Evolutionary conservation across 1,140 invertebrate species (phyloP).

Genomic region (Octopus sinensis): DNA sequence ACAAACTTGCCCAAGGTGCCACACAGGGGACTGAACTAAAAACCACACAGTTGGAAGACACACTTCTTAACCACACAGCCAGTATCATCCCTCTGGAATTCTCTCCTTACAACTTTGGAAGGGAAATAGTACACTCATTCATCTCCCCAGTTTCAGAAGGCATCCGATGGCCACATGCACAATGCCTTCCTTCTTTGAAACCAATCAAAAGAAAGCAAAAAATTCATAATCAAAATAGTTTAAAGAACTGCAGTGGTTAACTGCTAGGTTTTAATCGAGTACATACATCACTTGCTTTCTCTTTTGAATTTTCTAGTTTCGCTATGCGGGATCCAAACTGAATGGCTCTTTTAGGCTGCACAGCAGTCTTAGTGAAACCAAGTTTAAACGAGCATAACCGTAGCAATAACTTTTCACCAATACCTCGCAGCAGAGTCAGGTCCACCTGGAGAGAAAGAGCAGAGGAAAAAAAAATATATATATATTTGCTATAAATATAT

Average conservation of each 20-base stretch:
- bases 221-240: not conserved
- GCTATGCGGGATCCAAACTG: conserved; percentile 98
- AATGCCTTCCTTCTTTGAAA: not conserved
- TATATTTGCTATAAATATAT: no score
- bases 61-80: no score
- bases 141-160: no score
- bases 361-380: conserved; percentile 67
- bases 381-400: conserved; percentile 72
- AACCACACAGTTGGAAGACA: no score
- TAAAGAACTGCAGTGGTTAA: not conserved
- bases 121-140: no score
- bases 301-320: conserved; percentile 73
- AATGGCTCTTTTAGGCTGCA: conserved; percentile 84
- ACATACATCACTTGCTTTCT: conserved; percentile 76
- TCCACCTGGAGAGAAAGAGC: conserved; percentile 43
- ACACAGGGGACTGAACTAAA: no score
- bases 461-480: not conserved
- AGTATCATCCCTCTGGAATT: no score
- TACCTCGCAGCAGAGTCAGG: conserved; percentile 65
- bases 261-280: conserved; percentile 30
- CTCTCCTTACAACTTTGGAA: no score
- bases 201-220: not conserved
- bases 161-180: no score
- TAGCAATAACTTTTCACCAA: conserved; percentile 92
- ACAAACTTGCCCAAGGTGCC: no score